Evolutionary conservation across 2,888 invertebrate genomes (phyloP).

Genomic region (Pachliopta kotzebuea): DNA sequence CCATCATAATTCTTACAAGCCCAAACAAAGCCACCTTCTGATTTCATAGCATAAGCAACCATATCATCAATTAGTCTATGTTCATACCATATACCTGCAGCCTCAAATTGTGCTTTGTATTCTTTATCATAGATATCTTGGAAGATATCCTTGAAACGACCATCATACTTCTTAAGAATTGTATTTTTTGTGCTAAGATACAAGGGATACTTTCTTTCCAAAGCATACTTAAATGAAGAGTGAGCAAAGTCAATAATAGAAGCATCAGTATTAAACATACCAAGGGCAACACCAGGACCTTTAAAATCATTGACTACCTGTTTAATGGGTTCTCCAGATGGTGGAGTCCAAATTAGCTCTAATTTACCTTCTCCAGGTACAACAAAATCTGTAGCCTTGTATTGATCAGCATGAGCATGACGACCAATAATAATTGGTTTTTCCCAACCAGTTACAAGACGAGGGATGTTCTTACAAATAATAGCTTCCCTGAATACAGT

Average conservation of each 20-base stretch:
- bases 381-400: conserved; percentile 97
- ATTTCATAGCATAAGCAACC: conserved; percentile 99
- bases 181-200: conserved; percentile 98
- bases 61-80: conserved; percentile 99
- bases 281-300: conserved; percentile 94
- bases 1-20: conserved; percentile 99
- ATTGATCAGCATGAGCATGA: conserved; percentile 99
- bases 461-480: conserved; percentile 95
- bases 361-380: conserved; percentile 95
- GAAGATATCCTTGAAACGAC: conserved; percentile 98
- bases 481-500: conserved; percentile 93
- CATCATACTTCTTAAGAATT: conserved; percentile 97
- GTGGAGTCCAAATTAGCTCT: conserved; percentile 90
- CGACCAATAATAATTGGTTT: conserved; percentile 99
- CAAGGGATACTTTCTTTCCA: conserved; percentile 91
- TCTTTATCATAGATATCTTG: conserved; percentile 95
- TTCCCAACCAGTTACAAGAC: conserved; percentile 96
- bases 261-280: conserved; percentile 98
- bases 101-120: conserved; percentile 92
- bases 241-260: conserved; percentile 97
- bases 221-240: conserved; percentile 94
- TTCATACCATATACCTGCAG: conserved; percentile 96
- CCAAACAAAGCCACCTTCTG: conserved; percentile 99
- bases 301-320: conserved; percentile 92
- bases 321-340: conserved; percentile 82